Base-by-base conservation (phyloP, 37 sponge, comb jelly and placozoan species). In the Halichondria panicea region DNA sequence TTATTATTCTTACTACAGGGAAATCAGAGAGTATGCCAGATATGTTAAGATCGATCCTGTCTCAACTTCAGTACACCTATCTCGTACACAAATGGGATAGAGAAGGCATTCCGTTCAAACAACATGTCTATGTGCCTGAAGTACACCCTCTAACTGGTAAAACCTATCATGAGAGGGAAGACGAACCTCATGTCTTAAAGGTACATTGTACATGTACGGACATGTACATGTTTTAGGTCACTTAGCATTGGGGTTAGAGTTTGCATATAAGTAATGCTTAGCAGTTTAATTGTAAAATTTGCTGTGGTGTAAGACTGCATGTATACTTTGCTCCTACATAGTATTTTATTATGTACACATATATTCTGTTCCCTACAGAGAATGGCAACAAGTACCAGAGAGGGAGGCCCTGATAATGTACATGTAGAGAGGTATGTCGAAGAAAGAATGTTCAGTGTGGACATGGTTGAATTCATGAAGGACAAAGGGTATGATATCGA, bases 151-250 rank as follows among this genome's bases (percentile, higher is more conserved):
- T 46, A 3, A 70, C 71, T 13, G 13, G 52, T 31, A 12, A 30
- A 5, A 7, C 38, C 19, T 75, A 45, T 75, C 43, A 43, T 62
- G 76, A 75, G 63, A 19, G 50, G 30, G 64, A 75, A 63, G 76
- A 74, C 63, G 76, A 75, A 62, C 42, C 63, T 52, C 71, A 70
- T 70, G 53, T 70, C 4, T 30, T 75, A 6, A 75, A 75, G 76
- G 64, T 75, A 42, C 1, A 41, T 11, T 24, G n/a, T n/a, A n/a
- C n/a, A n/a, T n/a, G n/a, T n/a, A 2, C 5, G 42, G 25, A 22
- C 1, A 50, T 21, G 2, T 63, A 4, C 32, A 19, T 63, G 4
- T 5, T 35, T 28, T 31, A 4, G 4, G 31, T 33, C 19, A 27
- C 32, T 3, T 19, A 4, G 18, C 4, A 4, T 63, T 19, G 19